Conservation (phyloP, 2,797 vertebrate species). For the Spinus pinus region DNA sequence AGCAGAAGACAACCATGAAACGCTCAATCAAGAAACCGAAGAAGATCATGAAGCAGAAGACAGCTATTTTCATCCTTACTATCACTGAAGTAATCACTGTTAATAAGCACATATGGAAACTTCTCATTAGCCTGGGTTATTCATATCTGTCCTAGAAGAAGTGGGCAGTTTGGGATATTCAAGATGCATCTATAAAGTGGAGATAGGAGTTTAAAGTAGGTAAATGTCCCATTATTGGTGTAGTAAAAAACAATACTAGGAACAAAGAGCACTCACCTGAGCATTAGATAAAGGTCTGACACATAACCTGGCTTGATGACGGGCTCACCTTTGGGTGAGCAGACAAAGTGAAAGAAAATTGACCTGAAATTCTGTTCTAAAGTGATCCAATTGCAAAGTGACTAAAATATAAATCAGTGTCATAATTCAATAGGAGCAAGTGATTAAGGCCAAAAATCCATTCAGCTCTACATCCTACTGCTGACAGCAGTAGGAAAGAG, state of each 20-base stretch:
- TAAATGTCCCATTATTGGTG: not conserved
- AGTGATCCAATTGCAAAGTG: not conserved
- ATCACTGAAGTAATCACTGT: slow-evolving; percentile 38
- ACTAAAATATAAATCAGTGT: not conserved
- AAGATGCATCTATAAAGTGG: not conserved
- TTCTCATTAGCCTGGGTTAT: not conserved
- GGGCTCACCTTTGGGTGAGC: not conserved
- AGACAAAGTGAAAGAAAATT: not conserved
- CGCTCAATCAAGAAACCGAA: not conserved
- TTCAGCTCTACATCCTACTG: not conserved
- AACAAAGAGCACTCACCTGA: not conserved
- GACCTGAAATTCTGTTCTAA: not conserved
- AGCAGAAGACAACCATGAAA: slow-evolving; percentile 58
- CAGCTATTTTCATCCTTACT: slow-evolving; percentile 61
- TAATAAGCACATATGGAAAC: not conserved
- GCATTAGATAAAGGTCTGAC: not conserved
- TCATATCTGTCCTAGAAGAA: not conserved
- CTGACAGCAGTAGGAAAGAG: not conserved
- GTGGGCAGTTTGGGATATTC: not conserved
- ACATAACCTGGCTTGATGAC: not conserved
- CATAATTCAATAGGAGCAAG: not conserved
- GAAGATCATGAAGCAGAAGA: slow-evolving; percentile 43
- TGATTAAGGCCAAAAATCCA: not conserved
- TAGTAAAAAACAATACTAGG: not conserved
- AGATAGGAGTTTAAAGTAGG: not conserved